Base-by-base conservation (phyloP, 2,113 vertebrate genomes). In the Carollia perspicillata region DNA sequence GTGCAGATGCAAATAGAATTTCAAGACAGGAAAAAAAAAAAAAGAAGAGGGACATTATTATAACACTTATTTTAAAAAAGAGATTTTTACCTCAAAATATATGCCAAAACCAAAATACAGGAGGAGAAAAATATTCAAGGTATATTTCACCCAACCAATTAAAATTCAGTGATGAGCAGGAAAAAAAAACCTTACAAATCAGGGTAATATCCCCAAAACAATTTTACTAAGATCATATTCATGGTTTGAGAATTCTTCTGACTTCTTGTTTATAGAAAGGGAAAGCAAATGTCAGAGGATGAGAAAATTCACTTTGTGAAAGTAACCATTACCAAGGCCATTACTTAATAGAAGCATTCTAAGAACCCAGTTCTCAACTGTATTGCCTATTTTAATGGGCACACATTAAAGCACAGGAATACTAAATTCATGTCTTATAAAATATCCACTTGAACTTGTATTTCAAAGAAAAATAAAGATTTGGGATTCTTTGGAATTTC, bases 401-500 rank as follows among this genome's bases (percentile, higher is more conserved):
- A 44, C 6, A 44, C 17, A 58, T 6, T 58, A 58, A 91, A 83
- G 81, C 66, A 91, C 42, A 81, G 74, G 18, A 58, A 55, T 28
- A 78, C 17, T 23, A 92, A 40, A 87, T 60, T 11, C 26, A 72
- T 47, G 40, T 74, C 30, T 86, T 78, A 55, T 37, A 47, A 89
- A 84, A 75, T 68, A 83, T 13, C 26, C 10, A 85, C 72, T 40
- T 72, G 33, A 93, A 66, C 22, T 47, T 2, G 8, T 23, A 88
- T 40, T 71, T 11, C 33, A 71, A 92, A 89, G 72, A 74, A 95
- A 94, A 95, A 92, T 44, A 77, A 68, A 93, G 91, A 83, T 74
- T 86, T 51, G 86, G 40, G 95, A 40, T 74, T 92, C 9, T 80
- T 94, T 58, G 58, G 28, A 55, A 68, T 84, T 93, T 95, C 58